Evolutionary conservation across 1,140 invertebrate species (phyloP).

Genomic region (Vanessa tameamea): DNA sequence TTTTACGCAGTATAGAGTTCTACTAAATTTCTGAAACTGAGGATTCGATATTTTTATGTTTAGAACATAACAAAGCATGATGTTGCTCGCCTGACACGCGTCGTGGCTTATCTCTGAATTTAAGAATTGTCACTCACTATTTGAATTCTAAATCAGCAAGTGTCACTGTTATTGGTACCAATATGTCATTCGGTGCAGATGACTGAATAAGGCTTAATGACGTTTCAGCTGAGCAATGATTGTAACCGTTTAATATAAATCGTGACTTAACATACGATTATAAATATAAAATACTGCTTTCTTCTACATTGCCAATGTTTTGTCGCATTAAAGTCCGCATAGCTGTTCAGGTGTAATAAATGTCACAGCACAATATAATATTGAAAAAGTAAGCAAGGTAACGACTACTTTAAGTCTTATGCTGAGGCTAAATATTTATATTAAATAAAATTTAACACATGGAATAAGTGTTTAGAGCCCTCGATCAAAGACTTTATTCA

Average conservation of each 20-base stretch:
- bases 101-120: conserved; percentile 62
- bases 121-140: conserved; percentile 68
- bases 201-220: conserved; percentile 17
- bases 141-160: conserved; percentile 61
- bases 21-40: not conserved
- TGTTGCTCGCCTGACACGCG: conserved; percentile 62
- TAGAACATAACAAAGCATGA: conserved; percentile 43
- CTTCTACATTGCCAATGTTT: conserved; percentile 21
- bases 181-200: conserved; percentile 18
- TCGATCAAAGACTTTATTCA: not conserved
- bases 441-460: no score
- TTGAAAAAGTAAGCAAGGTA: not conserved
- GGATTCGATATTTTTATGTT: conserved; percentile 38
- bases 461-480: no score
- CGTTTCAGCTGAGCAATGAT: conserved; percentile 4
- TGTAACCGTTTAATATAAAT: conserved; percentile 25
- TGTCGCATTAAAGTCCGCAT: conserved; percentile 18
- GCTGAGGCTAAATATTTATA: no score
- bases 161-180: conserved; percentile 37
- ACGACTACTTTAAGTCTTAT: no score
- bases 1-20: conserved; percentile 1
- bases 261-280: conserved; percentile 26
- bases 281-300: conserved; percentile 27
- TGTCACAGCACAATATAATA: conserved; percentile 9
- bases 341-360: conserved; percentile 14